These are phyloP conservation scores for Tachina fera DNA, from an alignment of 2,888 invertebrate genomes.

Conservation along the genomic window DNA sequence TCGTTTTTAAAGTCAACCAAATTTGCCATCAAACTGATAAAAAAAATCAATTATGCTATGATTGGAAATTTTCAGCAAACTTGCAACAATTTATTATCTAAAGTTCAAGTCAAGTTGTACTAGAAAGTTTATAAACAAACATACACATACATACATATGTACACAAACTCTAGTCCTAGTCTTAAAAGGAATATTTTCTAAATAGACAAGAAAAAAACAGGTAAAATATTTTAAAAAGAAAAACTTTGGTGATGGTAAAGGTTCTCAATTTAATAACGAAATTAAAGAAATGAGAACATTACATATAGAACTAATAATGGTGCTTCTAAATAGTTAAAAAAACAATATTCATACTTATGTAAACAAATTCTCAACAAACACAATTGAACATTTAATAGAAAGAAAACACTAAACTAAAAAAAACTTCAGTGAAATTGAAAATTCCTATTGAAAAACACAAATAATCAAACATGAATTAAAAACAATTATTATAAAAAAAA, in stretches of 20 bases:
- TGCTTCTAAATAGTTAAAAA: conserved; percentile 66
- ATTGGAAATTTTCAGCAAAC: conserved; percentile 25
- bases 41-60: conserved; percentile 65
- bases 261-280: conserved; percentile 42
- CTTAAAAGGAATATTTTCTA: conserved; percentile 60
- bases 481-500: conserved; percentile 8
- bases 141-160: neutral
- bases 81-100: neutral
- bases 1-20: conserved; percentile 74
- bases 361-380: conserved; percentile 41
- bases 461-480: conserved; percentile 47
- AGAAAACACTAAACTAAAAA: conserved; percentile 13
- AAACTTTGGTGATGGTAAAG: conserved; percentile 70
- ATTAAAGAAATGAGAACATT: conserved; percentile 27
- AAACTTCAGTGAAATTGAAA: conserved; percentile 55
- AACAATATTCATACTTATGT: conserved; percentile 34
- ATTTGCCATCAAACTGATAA: conserved; percentile 51
- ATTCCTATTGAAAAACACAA: conserved; percentile 60
- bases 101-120: conserved; percentile 8
- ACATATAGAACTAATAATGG: conserved; percentile 69
- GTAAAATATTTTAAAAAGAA: conserved; percentile 22
- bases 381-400: conserved; percentile 23
- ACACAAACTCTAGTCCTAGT: conserved; percentile 71
- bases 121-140: conserved; percentile 24
- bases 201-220: conserved; percentile 54